phyloP scores from a whole-genome alignment of 2,888 invertebrate genomes.

The Slavum lentiscoides region DNA sequence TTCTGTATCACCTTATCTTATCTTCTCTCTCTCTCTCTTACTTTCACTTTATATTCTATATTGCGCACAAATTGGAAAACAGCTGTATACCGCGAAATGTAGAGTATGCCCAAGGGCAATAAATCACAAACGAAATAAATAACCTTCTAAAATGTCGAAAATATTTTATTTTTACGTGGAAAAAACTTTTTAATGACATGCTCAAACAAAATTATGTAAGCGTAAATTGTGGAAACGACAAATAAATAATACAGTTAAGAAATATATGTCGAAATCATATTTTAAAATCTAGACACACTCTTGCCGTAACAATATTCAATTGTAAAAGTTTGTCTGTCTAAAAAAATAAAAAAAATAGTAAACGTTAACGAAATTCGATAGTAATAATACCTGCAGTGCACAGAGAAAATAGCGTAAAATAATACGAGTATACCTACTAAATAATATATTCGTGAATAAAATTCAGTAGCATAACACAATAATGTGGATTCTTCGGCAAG shows the following conservation, averaged over 20 bases:
- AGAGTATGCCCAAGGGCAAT: not conserved
- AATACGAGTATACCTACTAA: too few species aligned
- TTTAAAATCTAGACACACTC: not conserved
- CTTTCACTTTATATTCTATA: not conserved
- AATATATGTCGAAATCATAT: slow-evolving; percentile 11
- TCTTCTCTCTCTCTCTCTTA: too few species aligned
- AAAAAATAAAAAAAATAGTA: not conserved
- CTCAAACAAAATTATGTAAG: not conserved
- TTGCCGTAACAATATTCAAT: not conserved
- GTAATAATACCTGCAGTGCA: too few species aligned
- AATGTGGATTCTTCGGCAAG: too few species aligned
- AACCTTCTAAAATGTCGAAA: not conserved
- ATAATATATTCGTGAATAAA: too few species aligned
- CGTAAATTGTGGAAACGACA: slow-evolving; percentile 1
- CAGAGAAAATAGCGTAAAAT: too few species aligned
- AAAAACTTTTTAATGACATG: slow-evolving; percentile 25
- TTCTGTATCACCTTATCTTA: not conserved
- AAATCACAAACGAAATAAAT: slow-evolving; percentile 10
- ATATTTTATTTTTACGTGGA: slow-evolving; percentile 13
- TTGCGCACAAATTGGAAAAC: slow-evolving; percentile 2
- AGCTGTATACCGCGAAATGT: not conserved
- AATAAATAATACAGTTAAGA: slow-evolving; percentile 9
- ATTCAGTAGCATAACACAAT: too few species aligned
- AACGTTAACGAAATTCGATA: not conserved
- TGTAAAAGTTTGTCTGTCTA: not conserved